Conservation (phyloP, 2,113 vertebrate genomes). For the Nanorana parkeri region DNA sequence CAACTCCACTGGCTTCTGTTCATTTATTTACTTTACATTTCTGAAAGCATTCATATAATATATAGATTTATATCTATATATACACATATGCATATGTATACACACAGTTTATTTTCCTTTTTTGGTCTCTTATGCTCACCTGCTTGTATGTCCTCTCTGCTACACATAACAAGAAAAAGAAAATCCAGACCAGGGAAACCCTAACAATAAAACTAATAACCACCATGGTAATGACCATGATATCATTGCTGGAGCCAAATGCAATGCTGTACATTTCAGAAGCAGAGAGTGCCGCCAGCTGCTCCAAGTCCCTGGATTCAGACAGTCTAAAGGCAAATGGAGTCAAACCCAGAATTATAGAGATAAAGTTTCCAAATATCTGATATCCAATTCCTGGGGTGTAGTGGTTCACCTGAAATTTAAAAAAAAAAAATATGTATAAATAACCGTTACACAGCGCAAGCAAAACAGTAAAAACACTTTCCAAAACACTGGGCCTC, state of each 20-base stretch:
- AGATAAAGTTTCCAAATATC: slow-evolving; percentile 91
- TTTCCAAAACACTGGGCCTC: no score
- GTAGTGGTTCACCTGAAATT: slow-evolving; percentile 88
- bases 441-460: no score
- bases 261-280: slow-evolving; percentile 84
- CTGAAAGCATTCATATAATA: no score
- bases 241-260: slow-evolving; percentile 83
- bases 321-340: slow-evolving; percentile 90
- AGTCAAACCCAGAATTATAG: slow-evolving; percentile 88
- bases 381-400: slow-evolving; percentile 96
- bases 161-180: slow-evolving; percentile 98
- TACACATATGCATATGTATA: no score
- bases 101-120: no score
- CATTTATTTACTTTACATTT: no score
- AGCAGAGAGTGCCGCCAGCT: slow-evolving; percentile 83
- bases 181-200: slow-evolving; percentile 94
- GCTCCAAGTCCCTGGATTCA: slow-evolving; percentile 89
- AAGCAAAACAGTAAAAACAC: no score
- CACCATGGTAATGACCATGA: slow-evolving; percentile 88
- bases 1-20: no score
- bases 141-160: slow-evolving; percentile 98
- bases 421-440: not conserved
- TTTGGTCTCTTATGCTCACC: slow-evolving; percentile 69
- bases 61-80: no score
- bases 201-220: slow-evolving; percentile 91